These are phyloP conservation scores for Ginglymostoma cirratum DNA, from an alignment of 2,113 vertebrate species.

Conservation along the genomic window DNA sequence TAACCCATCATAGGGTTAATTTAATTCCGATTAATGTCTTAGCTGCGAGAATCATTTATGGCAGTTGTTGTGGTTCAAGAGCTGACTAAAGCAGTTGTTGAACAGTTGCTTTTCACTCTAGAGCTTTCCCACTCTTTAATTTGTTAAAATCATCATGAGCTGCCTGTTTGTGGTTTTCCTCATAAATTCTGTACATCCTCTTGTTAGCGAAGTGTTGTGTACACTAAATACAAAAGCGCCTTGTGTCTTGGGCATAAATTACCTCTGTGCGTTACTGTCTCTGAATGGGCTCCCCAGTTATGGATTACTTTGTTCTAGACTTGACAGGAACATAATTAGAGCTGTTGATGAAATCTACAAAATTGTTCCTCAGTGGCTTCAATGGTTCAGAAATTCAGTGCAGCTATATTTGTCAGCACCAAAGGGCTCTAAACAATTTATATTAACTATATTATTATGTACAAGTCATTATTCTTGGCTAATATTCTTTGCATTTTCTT, in stretches of 20 bases:
- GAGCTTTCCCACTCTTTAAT: slow-evolving; percentile 37
- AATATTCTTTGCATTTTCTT: slow-evolving; percentile 38
- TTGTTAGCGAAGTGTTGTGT: slow-evolving; percentile 70
- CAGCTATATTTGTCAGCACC: slow-evolving; percentile 73
- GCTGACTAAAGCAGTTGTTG: slow-evolving; percentile 32
- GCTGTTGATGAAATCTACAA: slow-evolving; percentile 89
- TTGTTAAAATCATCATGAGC: slow-evolving; percentile 40
- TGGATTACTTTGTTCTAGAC: slow-evolving; percentile 80
- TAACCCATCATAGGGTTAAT: slow-evolving; percentile 5
- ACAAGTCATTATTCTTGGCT: slow-evolving; percentile 36
- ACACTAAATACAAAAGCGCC: slow-evolving; percentile 60
- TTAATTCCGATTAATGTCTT: slow-evolving; percentile 31
- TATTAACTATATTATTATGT: slow-evolving; percentile 72
- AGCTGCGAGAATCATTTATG: slow-evolving; percentile 1
- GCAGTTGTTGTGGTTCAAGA: slow-evolving; percentile 34
- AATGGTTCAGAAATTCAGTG: slow-evolving; percentile 76
- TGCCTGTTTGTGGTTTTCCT: slow-evolving; percentile 48
- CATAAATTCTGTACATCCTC: slow-evolving; percentile 62
- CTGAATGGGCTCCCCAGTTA: slow-evolving; percentile 65
- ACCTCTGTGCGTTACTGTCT: slow-evolving; percentile 62
- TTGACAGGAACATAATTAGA: slow-evolving; percentile 93
- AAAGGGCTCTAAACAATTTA: slow-evolving; percentile 66
- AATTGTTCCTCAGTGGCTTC: slow-evolving; percentile 80
- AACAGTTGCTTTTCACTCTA: slow-evolving; percentile 36
- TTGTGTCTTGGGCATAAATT: slow-evolving; percentile 72